Evolutionary conservation across 1,140 invertebrate genomes (phyloP).

Genomic region (Ceratitis capitata): DNA sequence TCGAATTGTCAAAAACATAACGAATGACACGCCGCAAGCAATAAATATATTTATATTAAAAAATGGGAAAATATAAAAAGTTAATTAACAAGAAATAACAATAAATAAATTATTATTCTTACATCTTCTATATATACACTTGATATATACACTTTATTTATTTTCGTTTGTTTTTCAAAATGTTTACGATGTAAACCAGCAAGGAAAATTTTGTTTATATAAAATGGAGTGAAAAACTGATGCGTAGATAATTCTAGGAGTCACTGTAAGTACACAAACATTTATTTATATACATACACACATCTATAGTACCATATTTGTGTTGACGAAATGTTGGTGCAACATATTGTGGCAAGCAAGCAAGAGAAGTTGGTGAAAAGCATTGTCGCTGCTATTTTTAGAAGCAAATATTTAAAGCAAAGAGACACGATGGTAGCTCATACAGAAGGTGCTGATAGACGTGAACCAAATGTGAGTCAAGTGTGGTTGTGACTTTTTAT

Average conservation of each 20-base stretch:
- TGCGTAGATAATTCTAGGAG: background rate
- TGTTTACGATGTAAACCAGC: too few species aligned
- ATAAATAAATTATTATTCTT: too few species aligned
- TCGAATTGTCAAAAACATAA: too few species aligned
- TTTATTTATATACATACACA: background rate
- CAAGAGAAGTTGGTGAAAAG: background rate
- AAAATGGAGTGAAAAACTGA: background rate
- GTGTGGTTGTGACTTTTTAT: background rate
- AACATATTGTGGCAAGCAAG: background rate
- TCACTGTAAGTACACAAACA: background rate
- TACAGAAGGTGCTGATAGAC: slow-evolving; percentile 11
- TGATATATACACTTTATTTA: too few species aligned
- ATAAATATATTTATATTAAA: too few species aligned
- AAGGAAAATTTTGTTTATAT: too few species aligned
- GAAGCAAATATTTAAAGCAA: slow-evolving; percentile 9
- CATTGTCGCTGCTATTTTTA: slow-evolving; percentile 22
- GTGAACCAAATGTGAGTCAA: slow-evolving; percentile 32
- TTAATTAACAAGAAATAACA: too few species aligned
- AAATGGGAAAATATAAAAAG: too few species aligned
- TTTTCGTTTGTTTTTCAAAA: too few species aligned
- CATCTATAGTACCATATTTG: background rate
- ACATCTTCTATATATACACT: too few species aligned
- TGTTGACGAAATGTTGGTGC: background rate
- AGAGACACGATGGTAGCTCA: background rate
- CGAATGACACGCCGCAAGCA: too few species aligned